Conservation (phyloP, 2,113 vertebrate genomes). For the Malurus melanocephalus region DNA sequence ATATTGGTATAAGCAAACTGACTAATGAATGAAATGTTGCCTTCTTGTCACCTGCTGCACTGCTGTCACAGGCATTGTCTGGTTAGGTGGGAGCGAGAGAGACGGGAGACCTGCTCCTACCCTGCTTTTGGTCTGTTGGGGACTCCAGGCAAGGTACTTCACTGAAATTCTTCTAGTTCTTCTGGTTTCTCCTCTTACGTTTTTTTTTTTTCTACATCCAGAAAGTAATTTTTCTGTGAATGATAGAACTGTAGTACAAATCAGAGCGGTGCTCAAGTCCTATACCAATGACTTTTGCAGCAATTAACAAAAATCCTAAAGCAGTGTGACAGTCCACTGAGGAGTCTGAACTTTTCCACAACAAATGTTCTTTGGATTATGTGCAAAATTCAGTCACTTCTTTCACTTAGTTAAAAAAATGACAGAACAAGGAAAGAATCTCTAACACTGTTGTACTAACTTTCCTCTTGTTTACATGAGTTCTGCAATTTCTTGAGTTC, state of each 20-base stretch:
- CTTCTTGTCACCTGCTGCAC: not conserved
- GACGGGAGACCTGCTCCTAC: not conserved
- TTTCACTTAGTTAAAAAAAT: not conserved
- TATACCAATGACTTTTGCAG: not conserved
- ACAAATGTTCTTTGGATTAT: not conserved
- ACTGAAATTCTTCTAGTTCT: not conserved
- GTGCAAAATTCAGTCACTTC: not conserved
- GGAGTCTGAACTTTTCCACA: not conserved
- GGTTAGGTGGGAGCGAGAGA: not conserved
- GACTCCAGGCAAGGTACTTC: not conserved
- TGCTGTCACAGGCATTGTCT: not conserved
- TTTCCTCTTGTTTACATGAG: not conserved
- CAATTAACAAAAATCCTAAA: not conserved
- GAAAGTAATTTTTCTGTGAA: not conserved
- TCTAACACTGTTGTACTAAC: not conserved
- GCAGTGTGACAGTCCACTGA: not conserved
- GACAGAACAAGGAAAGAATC: not conserved
- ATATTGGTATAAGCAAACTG: not conserved
- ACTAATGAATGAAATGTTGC: not conserved
- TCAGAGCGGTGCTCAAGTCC: not conserved
- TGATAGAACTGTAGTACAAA: not conserved
- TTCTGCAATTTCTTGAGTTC: not conserved
- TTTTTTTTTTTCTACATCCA: not conserved
- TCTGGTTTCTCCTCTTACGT: not conserved
- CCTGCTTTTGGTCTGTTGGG: not conserved